Evolutionary conservation across 2,113 vertebrate species (phyloP), one percentile per base, ranked within the genome.

Genomic region (Podarcis raffonei): DNA sequence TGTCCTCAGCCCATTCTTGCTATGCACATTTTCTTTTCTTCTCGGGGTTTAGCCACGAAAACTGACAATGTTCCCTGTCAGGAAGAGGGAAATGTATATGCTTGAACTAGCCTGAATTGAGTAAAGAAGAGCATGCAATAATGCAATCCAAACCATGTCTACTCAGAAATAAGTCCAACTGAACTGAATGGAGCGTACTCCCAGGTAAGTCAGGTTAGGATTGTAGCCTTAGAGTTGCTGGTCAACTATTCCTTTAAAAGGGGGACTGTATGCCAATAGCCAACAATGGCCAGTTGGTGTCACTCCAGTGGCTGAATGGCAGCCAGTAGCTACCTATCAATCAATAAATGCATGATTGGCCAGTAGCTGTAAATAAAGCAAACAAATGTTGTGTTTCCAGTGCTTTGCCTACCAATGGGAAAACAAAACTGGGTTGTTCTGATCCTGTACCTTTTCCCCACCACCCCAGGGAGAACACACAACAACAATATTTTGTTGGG

Each of bases 1-100:
- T 94, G 83, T 87, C 16, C 25, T 74, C 84, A 15, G 11, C 16
- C 59, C 30, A 30, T 79, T 71, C 78, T 87, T 83, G 88, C 76
- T 84, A 35, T 53, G 76, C 65, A 42, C 16, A 89, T 85, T 88
- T 89, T 83, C 37, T 92, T 92, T 94, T 88, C 65, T 89, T 8
- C 85, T n/a, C 27, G 16, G 16, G 35, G 39, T 37, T 62, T 39
- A 91, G 42, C 65, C 83, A 37, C 42, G n/a, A 72, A 91, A 79
- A 23, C 39, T 53, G 23, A 25, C 39, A 37, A 35, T 68, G 11
- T 77, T 91, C 37, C 71, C 62, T 89, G 68, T 65, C 48, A 20
- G 48, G 72, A 0, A 0, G 69, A 16, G 18, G 72, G 82, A 92
- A 81, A 91, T 53, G 15, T 0, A 0, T 72, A 66, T 72, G 86